These are phyloP conservation scores for Eledona agricola DNA, from an alignment of 2,888 invertebrate species.

Conservation along the genomic window DNA sequence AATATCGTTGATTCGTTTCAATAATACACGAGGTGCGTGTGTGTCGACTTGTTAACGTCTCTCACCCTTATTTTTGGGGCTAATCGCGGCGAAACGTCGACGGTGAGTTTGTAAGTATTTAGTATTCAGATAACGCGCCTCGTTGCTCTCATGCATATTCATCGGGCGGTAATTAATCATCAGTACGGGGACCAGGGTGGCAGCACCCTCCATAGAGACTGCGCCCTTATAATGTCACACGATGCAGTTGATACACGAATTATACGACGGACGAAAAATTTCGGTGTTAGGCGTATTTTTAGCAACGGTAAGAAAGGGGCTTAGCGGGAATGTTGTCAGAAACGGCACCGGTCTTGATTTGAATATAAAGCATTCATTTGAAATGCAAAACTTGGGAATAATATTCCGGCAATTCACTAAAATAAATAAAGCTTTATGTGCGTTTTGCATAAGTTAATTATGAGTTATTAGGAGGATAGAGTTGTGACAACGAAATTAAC, in stretches of 20 bases:
- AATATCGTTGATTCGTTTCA: constrained; percentile 15
- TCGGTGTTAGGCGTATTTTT: constrained; percentile 12
- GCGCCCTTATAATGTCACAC: constrained; percentile 31
- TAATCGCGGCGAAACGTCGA: constrained; percentile 49
- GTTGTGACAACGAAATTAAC: constrained; percentile 34
- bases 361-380: constrained; percentile 45
- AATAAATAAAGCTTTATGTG: constrained; percentile 45
- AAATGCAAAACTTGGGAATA: constrained; percentile 45
- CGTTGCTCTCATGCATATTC: constrained; percentile 60
- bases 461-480: constrained; percentile 52
- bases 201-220: constrained; percentile 43
- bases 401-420: constrained; percentile 40
- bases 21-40: constrained; percentile 7
- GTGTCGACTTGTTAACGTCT: constrained; percentile 23
- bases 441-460: constrained; percentile 58
- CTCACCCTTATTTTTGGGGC: constrained; percentile 41
- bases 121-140: constrained; percentile 58
- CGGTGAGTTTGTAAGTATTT: constrained; percentile 54
- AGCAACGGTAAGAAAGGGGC: constrained; percentile 24
- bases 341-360: constrained; percentile 40
- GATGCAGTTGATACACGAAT: constrained; percentile 38
- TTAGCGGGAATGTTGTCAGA: constrained; percentile 32
- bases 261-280: constrained; percentile 3
- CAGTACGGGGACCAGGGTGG: constrained; percentile 49
- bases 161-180: constrained; percentile 61